phyloP scores from a whole-genome alignment of 2,113 vertebrate species.

The Sapayoa aenigma region DNA sequence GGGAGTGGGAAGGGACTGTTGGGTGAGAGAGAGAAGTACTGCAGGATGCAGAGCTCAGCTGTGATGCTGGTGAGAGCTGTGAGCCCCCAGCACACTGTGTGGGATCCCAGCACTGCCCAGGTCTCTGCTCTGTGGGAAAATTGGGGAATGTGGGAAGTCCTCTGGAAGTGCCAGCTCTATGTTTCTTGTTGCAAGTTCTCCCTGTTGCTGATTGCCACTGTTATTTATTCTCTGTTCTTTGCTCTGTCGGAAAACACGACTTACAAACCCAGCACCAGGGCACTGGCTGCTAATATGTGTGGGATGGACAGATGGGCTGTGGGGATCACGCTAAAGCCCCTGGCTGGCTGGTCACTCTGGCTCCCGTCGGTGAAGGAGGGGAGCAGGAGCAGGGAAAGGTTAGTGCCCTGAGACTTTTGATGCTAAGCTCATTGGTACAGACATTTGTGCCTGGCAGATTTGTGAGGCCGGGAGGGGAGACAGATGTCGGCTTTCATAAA shows the following conservation, averaged over 20 bases:
- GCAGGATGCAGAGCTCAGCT: not conserved
- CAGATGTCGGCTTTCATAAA: not conserved
- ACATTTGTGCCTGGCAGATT: not conserved
- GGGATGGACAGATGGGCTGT: constrained; percentile 29
- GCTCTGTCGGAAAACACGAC: constrained; percentile 2
- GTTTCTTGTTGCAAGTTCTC: not conserved
- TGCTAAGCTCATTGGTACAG: not conserved
- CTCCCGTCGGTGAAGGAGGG: not conserved
- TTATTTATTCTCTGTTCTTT: constrained; percentile 36
- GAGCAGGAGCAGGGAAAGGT: not conserved
- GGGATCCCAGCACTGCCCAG: not conserved
- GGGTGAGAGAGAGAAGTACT: not conserved
- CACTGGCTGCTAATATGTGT: not conserved
- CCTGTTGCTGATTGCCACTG: not conserved
- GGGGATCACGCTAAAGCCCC: constrained; percentile 17
- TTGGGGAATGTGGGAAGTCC: not conserved
- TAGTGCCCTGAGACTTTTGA: not conserved
- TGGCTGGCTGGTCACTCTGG: not conserved
- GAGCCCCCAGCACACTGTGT: fast-evolving
- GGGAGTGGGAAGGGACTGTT: not conserved
- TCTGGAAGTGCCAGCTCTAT: not conserved
- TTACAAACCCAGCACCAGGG: not conserved
- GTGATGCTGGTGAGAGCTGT: not conserved
- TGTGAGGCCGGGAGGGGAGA: not conserved
- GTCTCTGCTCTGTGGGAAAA: not conserved